Percentiles rank a stretch among this genome's conserved stretches.
Conservation (phyloP, 2,113 vertebrate genomes). For the Damaliscus lunatus region DNA sequence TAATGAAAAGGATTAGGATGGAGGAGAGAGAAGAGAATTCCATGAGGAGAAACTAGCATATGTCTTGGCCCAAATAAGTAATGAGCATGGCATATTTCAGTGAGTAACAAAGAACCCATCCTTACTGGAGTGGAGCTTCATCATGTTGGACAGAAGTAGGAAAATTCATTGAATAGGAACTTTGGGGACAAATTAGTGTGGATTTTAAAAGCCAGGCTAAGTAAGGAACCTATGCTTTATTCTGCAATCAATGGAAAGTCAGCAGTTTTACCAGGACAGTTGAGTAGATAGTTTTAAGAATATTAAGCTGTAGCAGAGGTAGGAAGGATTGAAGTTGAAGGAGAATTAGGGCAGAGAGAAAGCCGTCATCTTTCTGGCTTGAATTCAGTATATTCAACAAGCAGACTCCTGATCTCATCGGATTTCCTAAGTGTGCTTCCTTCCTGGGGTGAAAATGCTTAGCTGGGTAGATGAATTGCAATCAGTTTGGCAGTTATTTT, state of each 20-base stretch:
- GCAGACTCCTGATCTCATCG: neutral
- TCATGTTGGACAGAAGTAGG: neutral
- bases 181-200: neutral
- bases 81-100: neutral
- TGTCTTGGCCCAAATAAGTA: neutral
- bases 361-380: slow-evolving; percentile 1
- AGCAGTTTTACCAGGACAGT: slow-evolving; percentile 7
- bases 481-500: slow-evolving; percentile 27
- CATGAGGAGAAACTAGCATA: neutral
- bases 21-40: slow-evolving; percentile 13
- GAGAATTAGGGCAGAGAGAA: slow-evolving; percentile 25
- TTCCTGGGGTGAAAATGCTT: neutral
- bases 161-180: neutral
- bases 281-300: neutral
- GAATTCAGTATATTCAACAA: neutral
- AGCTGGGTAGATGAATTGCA: neutral
- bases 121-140: neutral
- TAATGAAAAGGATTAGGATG: neutral
- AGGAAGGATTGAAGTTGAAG: neutral
- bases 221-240: slow-evolving; percentile 24
- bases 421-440: neutral
- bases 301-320: slow-evolving; percentile 1
- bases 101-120: neutral
- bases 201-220: slow-evolving; percentile 2
- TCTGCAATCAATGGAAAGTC: neutral